Conservation (phyloP, 2,888 invertebrate species). For the Tetropium fuscum region DNA sequence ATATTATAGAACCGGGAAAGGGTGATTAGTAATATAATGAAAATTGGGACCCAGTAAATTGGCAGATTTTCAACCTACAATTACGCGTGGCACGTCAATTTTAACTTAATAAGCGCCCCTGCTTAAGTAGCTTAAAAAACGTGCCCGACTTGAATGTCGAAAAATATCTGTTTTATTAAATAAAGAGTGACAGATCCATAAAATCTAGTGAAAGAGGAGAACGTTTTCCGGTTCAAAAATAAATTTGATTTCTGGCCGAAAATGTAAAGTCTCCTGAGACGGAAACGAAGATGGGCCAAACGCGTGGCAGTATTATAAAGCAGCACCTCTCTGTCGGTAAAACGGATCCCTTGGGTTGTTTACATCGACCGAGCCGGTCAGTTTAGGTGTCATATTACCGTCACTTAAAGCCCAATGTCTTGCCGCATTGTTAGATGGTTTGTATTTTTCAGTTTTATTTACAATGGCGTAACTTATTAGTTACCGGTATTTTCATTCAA, state of each 20-base stretch:
- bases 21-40: too few relatives aligned
- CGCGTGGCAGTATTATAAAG: constrained; percentile 61
- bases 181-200: constrained; percentile 47
- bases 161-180: constrained; percentile 48
- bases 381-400: constrained; percentile 65
- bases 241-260: constrained; percentile 58
- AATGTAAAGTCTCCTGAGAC: constrained; percentile 56
- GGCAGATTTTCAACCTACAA: background rate
- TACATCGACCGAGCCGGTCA: constrained; percentile 53
- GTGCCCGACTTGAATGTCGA: constrained; percentile 42
- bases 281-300: constrained; percentile 58
- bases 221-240: constrained; percentile 48
- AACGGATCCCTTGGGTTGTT: constrained; percentile 51
- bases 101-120: constrained; percentile 29
- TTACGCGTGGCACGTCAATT: constrained; percentile 22
- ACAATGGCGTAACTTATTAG: background rate
- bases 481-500: background rate
- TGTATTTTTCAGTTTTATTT: constrained; percentile 23
- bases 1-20: too few relatives aligned
- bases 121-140: constrained; percentile 31
- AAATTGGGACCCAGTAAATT: too few relatives aligned
- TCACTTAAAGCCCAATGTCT: constrained; percentile 63
- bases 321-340: constrained; percentile 47
- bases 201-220: constrained; percentile 44
- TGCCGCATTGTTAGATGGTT: constrained; percentile 44